Percentiles rank a stretch among this genome's conserved stretches.
Evolutionary conservation across 2,113 vertebrate genomes (phyloP).

Genomic region (Chunga burmeisteri): DNA sequence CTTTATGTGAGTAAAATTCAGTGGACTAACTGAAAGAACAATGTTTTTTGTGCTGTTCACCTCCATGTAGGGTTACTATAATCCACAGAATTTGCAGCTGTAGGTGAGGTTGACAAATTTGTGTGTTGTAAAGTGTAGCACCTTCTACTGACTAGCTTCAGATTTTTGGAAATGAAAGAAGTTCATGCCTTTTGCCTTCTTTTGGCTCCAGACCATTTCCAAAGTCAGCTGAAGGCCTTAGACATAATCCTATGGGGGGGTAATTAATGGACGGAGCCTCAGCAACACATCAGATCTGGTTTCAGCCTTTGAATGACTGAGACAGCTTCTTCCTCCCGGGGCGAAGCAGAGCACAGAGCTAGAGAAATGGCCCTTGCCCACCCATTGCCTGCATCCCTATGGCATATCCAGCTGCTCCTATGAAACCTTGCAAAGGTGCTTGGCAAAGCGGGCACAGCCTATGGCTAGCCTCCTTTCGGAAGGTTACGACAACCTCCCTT

Average conservation of each 20-base stretch:
- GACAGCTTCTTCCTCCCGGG: background rate
- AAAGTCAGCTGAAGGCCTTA: background rate
- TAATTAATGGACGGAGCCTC: background rate
- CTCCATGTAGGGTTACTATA: background rate
- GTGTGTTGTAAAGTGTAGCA: background rate
- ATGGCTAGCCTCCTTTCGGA: background rate
- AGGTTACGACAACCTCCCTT: background rate
- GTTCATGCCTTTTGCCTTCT: background rate
- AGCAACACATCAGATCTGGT: background rate
- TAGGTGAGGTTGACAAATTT: background rate
- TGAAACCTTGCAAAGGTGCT: background rate
- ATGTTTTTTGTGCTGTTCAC: background rate
- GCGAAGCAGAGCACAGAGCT: background rate
- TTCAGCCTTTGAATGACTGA: background rate
- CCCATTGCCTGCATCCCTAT: rapidly evolving
- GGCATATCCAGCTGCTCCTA: background rate
- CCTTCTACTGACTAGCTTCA: background rate
- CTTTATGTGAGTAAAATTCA: background rate
- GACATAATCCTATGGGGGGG: background rate
- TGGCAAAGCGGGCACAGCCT: background rate
- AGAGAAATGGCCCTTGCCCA: background rate
- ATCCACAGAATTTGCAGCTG: background rate
- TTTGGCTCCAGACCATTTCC: background rate
- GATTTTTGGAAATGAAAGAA: background rate
- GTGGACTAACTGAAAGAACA: background rate